These are phyloP conservation scores for Babyrousa celebensis DNA, from an alignment of 2,797 vertebrate species.

Conservation along the genomic window DNA sequence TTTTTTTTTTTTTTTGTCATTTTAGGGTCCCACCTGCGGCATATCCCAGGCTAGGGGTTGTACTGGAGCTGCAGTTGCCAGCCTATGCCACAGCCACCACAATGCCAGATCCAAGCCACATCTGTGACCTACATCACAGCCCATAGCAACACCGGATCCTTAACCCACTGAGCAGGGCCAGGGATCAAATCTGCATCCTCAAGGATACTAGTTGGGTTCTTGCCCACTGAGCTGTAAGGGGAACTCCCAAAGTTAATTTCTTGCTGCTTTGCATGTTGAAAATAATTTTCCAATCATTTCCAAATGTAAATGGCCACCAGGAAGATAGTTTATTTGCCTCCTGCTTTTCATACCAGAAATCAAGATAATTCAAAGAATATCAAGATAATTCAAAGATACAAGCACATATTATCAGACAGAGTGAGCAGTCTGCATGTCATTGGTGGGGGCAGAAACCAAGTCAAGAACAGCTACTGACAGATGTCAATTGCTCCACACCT, in stretches of 20 bases:
- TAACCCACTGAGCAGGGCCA: too few species aligned
- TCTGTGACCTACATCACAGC: too few species aligned
- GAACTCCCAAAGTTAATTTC: not conserved
- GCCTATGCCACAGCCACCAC: too few species aligned
- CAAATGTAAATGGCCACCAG: not conserved
- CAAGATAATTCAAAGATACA: not conserved
- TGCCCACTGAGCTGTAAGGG: too few species aligned
- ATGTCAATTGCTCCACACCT: not conserved
- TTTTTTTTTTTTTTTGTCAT: too few species aligned
- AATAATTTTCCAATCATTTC: slow-evolving; percentile 6
- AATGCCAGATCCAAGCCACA: too few species aligned
- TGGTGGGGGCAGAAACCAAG: not conserved
- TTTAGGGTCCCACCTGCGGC: too few species aligned
- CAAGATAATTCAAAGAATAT: not conserved
- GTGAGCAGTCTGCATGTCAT: not conserved
- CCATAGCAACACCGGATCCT: too few species aligned
- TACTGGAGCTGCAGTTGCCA: too few species aligned
- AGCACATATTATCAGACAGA: not conserved
- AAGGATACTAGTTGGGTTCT: too few species aligned
- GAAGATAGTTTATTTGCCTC: not conserved
- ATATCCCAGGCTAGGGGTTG: too few species aligned
- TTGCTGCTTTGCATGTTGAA: not conserved
- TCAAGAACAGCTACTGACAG: not conserved
- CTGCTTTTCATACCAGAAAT: slow-evolving; percentile 17
- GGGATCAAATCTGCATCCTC: too few species aligned